These are phyloP conservation scores for Archaeoteleia sp. DNA, from an alignment of 2,888 invertebrate genomes.

Conservation along the genomic window DNA sequence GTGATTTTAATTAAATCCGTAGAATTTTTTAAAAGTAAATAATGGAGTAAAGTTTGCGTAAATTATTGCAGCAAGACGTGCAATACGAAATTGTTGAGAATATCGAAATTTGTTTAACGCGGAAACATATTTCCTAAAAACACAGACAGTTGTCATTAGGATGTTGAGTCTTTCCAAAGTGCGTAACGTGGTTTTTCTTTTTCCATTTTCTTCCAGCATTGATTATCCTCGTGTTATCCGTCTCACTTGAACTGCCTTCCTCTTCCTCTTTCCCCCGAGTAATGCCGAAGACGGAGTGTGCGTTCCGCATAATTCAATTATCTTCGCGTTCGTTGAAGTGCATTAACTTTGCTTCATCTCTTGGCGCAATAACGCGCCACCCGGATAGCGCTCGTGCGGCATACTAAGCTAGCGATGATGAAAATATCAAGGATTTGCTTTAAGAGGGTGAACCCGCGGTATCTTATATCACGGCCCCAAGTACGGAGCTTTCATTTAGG, in stretches of 20 bases:
- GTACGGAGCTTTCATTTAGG: not conserved
- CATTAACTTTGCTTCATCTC: slow-evolving; percentile 49
- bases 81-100: too few species aligned
- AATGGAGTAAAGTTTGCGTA: too few species aligned
- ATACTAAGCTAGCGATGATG: slow-evolving; percentile 35
- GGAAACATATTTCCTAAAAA: too few species aligned
- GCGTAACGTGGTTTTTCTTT: slow-evolving; percentile 1
- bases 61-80: too few species aligned
- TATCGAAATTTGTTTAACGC: too few species aligned
- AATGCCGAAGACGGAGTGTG: slow-evolving; percentile 26
- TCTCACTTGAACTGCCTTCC: too few species aligned
- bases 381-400: slow-evolving; percentile 19
- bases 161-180: too few species aligned
- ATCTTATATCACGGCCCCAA: not conserved
- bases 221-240: slow-evolving; percentile 38
- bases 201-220: slow-evolving; percentile 18
- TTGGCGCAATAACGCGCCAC: slow-evolving; percentile 40
- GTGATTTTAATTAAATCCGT: too few species aligned
- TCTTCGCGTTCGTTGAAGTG: slow-evolving; percentile 38
- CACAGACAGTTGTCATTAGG: too few species aligned
- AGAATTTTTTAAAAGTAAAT: too few species aligned
- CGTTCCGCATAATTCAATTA: slow-evolving; percentile 49
- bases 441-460: slow-evolving; percentile 23
- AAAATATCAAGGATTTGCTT: slow-evolving; percentile 37
- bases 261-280: not conserved